Evolutionary conservation across 1,140 invertebrate species (phyloP), one percentile per base, ranked within the genome.

Genomic region (Bombus pyrosoma): DNA sequence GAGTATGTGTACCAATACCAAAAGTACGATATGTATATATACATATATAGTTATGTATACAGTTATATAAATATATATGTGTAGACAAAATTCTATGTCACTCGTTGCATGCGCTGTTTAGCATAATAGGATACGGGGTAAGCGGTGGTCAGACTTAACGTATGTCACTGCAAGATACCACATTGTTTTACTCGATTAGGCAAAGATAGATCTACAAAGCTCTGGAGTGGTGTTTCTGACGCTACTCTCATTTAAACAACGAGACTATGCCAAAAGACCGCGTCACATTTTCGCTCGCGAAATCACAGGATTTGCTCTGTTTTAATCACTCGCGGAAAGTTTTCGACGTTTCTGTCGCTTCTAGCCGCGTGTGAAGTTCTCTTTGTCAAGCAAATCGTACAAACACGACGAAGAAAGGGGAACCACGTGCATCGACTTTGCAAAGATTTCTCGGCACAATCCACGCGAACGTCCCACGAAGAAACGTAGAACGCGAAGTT

Each of bases 61-160:
- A 69, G 18, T 77, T 88, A 77, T 89, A 85, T 88, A 81, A 85
- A 76, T 87, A 72, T 83, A 69, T 78, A 59, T 87, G 81, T 81
- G 85, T 85, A 86, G 89, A 90, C 87, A 90, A 89, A 91, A 83
- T 74, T 89, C 85, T 90, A 91, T 87, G 84, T 90, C 87, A 91
- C 89, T 91, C 87, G 88, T 91, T 81, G 86, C 91, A 92, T 92
- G 91, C 91, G 91, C 91, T 91, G 72, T 59, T 90, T 91, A 92
- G 91, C 91, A 89, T 91, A 91, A 85, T 86, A 79, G 88, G 80
- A 89, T 89, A 89, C 68, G 83, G 89, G 83, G 83, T 89, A 91
- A 92, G 90, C 90, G 90, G 84, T 91, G 85, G 86, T 89, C 85
- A 82, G 91, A 90, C 57, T 86, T 83, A 87, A 68, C 83, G 89